phyloP scores from a whole-genome alignment of 2,888 invertebrate species.

The Rotaria macrura region DNA sequence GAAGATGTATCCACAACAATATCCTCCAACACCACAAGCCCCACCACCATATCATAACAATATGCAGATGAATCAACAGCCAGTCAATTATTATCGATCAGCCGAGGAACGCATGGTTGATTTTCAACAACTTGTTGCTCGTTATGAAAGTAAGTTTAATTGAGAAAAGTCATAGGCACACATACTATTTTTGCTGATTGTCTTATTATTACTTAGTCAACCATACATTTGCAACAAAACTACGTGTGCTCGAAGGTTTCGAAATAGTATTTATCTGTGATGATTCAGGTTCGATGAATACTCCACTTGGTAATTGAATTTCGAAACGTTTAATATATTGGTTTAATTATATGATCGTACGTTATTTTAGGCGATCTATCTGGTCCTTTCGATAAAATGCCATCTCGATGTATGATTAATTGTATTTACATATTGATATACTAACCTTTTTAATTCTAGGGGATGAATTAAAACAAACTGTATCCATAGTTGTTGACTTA shows the following conservation, averaged over 20 bases:
- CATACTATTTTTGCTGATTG: not conserved
- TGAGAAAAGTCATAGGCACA: not conserved
- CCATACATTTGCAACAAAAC: constrained; percentile 24
- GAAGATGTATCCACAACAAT: not conserved
- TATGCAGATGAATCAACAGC: not conserved
- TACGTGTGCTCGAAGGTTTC: constrained; percentile 22
- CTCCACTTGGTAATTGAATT: constrained; percentile 22
- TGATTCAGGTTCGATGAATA: constrained; percentile 33
- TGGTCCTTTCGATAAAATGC: not conserved
- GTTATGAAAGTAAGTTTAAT: not conserved
- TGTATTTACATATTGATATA: not conserved
- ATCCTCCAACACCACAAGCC: not conserved
- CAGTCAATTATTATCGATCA: not conserved
- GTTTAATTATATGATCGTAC: not conserved
- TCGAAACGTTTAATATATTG: not conserved
- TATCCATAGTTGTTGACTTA: constrained; percentile 26
- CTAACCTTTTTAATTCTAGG: not conserved
- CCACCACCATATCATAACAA: not conserved
- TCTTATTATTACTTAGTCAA: constrained; percentile 4
- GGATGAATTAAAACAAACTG: constrained; percentile 31
- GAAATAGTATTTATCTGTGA: constrained; percentile 33
- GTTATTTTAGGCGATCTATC: not conserved
- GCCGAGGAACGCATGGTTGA: not conserved
- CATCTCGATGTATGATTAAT: not conserved
- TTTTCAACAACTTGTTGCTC: constrained; percentile 11